Percentiles rank a stretch among this genome's conserved stretches.
Conservation (phyloP, 2,113 vertebrate genomes). For the Megalops atlanticus region DNA sequence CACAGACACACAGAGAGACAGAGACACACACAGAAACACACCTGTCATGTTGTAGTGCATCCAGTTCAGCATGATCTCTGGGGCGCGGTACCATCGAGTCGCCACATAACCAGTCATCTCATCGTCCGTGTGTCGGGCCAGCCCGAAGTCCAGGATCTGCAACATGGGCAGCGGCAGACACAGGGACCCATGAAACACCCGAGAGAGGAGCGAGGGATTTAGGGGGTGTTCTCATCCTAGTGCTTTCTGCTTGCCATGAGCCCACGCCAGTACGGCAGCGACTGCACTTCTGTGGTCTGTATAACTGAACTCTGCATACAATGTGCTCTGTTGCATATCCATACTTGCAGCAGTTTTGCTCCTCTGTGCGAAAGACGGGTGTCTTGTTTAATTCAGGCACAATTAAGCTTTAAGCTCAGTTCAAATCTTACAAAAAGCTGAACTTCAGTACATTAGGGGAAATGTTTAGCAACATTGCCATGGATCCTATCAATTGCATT, state of each 20-base stretch:
- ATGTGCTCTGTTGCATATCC: too few relatives aligned
- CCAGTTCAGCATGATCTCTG: constrained; percentile 99
- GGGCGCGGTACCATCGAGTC: constrained; percentile 94
- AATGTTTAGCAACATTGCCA: too few relatives aligned
- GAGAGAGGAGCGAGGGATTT: neutral
- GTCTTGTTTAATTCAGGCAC: too few relatives aligned
- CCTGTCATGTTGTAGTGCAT: constrained; percentile 99
- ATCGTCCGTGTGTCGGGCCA: constrained; percentile 94
- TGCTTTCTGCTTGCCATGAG: neutral
- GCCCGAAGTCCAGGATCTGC: constrained; percentile 95
- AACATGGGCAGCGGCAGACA: neutral
- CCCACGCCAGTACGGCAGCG: neutral
- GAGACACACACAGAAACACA: neutral
- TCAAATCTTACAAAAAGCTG: too few relatives aligned
- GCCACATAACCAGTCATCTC: constrained; percentile 98
- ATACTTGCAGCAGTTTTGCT: too few relatives aligned
- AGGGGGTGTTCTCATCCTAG: neutral
- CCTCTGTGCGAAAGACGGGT: too few relatives aligned
- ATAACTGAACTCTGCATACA: too few relatives aligned
- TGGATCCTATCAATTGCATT: too few relatives aligned
- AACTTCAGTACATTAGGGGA: too few relatives aligned
- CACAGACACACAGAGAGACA: neutral
- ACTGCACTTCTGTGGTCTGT: too few relatives aligned
- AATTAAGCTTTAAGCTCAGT: too few relatives aligned
- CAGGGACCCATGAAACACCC: neutral